These are phyloP conservation scores for Gandaritis pyraliata DNA, from an alignment of 2,888 invertebrate species.

Conservation along the genomic window DNA sequence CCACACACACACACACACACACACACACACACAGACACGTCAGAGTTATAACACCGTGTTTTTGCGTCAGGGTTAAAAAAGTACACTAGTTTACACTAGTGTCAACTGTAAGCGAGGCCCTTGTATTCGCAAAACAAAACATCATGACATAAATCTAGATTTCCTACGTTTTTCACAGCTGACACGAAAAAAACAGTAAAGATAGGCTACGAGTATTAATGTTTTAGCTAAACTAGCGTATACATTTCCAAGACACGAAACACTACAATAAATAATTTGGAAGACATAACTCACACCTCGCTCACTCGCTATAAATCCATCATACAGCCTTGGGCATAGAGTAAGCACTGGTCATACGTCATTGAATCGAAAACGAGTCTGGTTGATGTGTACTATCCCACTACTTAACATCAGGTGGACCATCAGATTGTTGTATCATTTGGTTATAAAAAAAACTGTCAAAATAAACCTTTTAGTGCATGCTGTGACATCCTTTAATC, in stretches of 20 bases:
- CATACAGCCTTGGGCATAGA: slow-evolving; percentile 11
- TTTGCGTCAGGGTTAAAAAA: no score
- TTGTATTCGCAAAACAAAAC: background rate
- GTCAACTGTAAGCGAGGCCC: no score
- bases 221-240: background rate
- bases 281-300: slow-evolving; percentile 18
- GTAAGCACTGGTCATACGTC: slow-evolving; percentile 8
- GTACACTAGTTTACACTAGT: no score
- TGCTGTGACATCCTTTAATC: no score
- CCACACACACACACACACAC: no score
- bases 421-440: no score
- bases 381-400: no score
- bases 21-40: no score
- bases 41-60: no score
- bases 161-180: background rate
- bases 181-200: background rate
- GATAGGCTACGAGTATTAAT: background rate
- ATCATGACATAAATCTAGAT: background rate
- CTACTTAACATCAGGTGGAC: no score
- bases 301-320: slow-evolving; percentile 20
- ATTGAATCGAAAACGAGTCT: slow-evolving; percentile 1
- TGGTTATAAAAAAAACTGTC: no score
- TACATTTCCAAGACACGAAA: slow-evolving; percentile 9
- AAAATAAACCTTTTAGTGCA: no score
- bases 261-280: slow-evolving; percentile 17